A percentile compares a stretch with the other conserved stretches of the same genome.
Evolutionary conservation across 2,888 invertebrate species (phyloP).

Genomic region (Lordiphosa andalusiaca): DNA sequence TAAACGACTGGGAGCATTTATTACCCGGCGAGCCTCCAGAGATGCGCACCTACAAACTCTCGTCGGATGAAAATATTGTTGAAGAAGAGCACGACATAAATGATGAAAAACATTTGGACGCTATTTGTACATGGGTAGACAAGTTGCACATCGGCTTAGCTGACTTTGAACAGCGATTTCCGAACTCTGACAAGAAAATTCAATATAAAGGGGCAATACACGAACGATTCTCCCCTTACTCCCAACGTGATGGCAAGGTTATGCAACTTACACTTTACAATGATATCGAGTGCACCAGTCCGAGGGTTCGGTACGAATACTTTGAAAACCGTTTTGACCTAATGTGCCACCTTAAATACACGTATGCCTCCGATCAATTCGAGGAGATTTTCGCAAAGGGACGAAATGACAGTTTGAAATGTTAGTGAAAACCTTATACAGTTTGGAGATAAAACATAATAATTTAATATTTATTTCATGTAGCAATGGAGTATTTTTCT

Average conservation of each 20-base stretch:
- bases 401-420: slow-evolving; percentile 85
- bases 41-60: slow-evolving; percentile 72
- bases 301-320: slow-evolving; percentile 82
- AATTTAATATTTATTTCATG: slow-evolving; percentile 8
- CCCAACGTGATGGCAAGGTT: slow-evolving; percentile 84
- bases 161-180: slow-evolving; percentile 87
- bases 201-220: slow-evolving; percentile 88
- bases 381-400: slow-evolving; percentile 85
- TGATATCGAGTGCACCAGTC: slow-evolving; percentile 68
- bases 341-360: slow-evolving; percentile 82
- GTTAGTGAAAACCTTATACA: slow-evolving; percentile 79
- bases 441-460: neutral
- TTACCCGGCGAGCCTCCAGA: slow-evolving; percentile 85
- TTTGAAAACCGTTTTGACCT: slow-evolving; percentile 86
- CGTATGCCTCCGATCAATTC: slow-evolving; percentile 81
- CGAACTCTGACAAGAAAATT: slow-evolving; percentile 85
- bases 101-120: slow-evolving; percentile 87
- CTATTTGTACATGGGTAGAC: slow-evolving; percentile 88
- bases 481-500: slow-evolving; percentile 66
- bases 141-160: slow-evolving; percentile 83
- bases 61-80: slow-evolving; percentile 81
- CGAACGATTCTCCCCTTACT: slow-evolving; percentile 89
- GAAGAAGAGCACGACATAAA: slow-evolving; percentile 79
- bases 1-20: slow-evolving; percentile 87
- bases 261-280: slow-evolving; percentile 70